Evolutionary conservation across 1,140 invertebrate genomes (phyloP), one percentile per base, ranked within the genome.

Genomic region (Euwallacea fornicatus): DNA sequence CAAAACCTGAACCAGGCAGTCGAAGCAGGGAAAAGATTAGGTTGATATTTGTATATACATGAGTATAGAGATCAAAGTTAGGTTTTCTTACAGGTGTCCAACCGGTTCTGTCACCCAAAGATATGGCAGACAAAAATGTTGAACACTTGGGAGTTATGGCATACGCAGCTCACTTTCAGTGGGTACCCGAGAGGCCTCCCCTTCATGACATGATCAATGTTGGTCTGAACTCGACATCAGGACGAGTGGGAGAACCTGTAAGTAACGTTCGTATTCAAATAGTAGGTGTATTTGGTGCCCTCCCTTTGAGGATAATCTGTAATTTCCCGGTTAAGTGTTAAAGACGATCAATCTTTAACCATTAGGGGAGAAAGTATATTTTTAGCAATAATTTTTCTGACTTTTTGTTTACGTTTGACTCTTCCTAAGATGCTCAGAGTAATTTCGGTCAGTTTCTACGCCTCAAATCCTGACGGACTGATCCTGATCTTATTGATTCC

Each of bases 101-200:
- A 76, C 94, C 95, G 33, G 88, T 97, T 53, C 80, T 98, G 43
- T 90, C 93, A 76, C 91, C 96, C 6, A 94, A 93, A 82, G 96
- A 98, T 79, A 94, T 99, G 90, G 91, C 93, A 56, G 94, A 96
- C 82, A 91, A 90, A 60, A 92, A 97, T 79, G 94, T 96, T 2
- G 96, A 98, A 80, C 95, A 98, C 86, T 86, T 98, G 74, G 96
- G 94, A 7, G 93, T 97, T 71, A 98, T 98, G 96, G 93, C 95
- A 4, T 98, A 97, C 82, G 92, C 92, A 3, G 92, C 94, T 0
- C 88, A 92, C 80, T 95, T 94, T 83, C 92, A 94, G 75, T 93
- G 94, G 88, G 87, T 96, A 13, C 90, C 91, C 55, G 92, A 94
- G 71, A 84, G 93, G 58, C 89, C 91, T 10, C 90, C 91, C 50